Evolutionary conservation across 2,113 vertebrate genomes (phyloP).

Genomic region (Rhabdornis inornatus): DNA sequence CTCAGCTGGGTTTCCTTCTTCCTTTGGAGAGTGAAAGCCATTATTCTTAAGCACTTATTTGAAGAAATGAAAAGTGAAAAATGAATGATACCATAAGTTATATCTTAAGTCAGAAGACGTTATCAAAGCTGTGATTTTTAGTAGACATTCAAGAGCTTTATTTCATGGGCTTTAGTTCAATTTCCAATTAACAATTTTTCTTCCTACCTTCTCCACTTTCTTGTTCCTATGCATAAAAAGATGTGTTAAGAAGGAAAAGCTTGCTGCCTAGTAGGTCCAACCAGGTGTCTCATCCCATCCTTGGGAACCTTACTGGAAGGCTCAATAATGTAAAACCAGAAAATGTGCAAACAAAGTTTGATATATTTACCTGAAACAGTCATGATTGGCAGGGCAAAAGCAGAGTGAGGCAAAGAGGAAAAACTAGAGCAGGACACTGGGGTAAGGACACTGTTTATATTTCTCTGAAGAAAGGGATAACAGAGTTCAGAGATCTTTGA

Average conservation of each 20-base stretch:
- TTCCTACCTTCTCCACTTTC: not conserved
- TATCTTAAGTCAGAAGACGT: conserved; percentile 27
- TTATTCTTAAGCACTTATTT: conserved; percentile 51
- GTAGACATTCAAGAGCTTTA: conserved; percentile 9
- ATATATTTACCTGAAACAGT: not conserved
- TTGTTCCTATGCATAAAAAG: not conserved
- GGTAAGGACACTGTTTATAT: not conserved
- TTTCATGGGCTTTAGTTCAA: not conserved
- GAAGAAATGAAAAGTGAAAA: conserved; percentile 40
- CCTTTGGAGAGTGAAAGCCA: conserved; percentile 4
- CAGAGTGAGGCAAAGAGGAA: not conserved
- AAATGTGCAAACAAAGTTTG: not conserved
- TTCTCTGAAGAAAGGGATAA: not conserved
- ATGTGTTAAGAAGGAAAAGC: not conserved
- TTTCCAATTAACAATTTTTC: conserved; percentile 40
- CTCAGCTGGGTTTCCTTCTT: conserved; percentile 7
- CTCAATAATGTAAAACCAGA: not conserved
- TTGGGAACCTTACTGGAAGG: not conserved
- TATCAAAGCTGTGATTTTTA: conserved; percentile 48
- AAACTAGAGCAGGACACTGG: not conserved
- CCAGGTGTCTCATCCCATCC: not conserved
- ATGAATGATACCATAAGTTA: conserved; percentile 32
- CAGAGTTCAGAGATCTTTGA: not conserved
- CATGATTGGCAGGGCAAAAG: not conserved
- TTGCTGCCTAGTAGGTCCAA: not conserved